Percentiles rank a stretch among this genome's conserved stretches.
These are phyloP conservation scores for Diuraphis noxia DNA, from an alignment of 1,140 invertebrate genomes.

Conservation along the genomic window DNA sequence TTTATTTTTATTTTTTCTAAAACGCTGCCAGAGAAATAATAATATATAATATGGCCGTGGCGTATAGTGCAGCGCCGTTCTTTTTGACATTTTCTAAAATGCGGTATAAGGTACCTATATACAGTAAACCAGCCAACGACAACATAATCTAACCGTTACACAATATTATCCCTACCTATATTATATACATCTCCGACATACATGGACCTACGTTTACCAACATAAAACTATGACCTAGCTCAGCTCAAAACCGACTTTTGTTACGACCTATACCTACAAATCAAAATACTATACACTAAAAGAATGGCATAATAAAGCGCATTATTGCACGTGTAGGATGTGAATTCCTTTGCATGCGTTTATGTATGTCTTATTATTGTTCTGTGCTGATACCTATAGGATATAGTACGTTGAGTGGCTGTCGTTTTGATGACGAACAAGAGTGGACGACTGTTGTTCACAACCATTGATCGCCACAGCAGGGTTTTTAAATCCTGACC, in stretches of 20 bases:
- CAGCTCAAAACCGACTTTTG: not conserved
- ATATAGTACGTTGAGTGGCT: too few relatives aligned
- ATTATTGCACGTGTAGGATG: not conserved
- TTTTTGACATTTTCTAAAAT: not conserved
- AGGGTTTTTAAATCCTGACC: not conserved
- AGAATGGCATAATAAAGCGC: not conserved
- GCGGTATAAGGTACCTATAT: too few relatives aligned
- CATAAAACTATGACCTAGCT: not conserved
- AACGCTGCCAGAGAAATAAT: not conserved
- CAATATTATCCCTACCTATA: not conserved
- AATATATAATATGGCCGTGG: not conserved
- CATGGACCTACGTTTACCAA: not conserved
- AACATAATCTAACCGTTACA: not conserved
- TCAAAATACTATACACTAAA: not conserved
- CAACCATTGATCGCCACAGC: not conserved
- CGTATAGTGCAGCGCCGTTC: not conserved
- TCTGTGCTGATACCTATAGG: too few relatives aligned
- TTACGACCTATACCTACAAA: not conserved
- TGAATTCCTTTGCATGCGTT: not conserved
- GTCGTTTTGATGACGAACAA: not conserved
- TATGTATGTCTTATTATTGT: too few relatives aligned
- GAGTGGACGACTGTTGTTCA: not conserved
- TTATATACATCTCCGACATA: too few relatives aligned
- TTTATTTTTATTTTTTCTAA: slow-evolving; percentile 4
- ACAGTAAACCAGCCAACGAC: not conserved